Base-by-base conservation (phyloP, 2,888 invertebrate genomes). In the Plagodis dolabraria region DNA sequence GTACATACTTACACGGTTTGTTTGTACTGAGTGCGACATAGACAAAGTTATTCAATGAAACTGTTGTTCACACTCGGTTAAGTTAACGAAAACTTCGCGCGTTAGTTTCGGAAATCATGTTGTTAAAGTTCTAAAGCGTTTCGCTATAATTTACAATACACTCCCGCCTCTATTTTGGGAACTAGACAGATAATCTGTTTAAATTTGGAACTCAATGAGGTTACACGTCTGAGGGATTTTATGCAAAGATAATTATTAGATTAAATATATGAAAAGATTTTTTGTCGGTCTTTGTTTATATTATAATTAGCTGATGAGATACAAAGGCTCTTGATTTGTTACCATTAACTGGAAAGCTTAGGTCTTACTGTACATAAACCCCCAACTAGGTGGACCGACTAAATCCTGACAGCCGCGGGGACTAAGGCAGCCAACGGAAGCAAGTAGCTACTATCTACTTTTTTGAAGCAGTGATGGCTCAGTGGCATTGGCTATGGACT, bases 1-100 rank as follows among this genome's bases (percentile, higher is more conserved):
- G 22, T 48, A 51, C 45, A 47, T 46, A 63, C 38, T 49, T 38
- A 47, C 42, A 57, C 44, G 48, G 47, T 53, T 49, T 22, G 22
- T 22, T 45, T 38, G 47, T 44, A 51, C 22, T 38, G 48, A 53
- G 52, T 38, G 53, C 47, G 53, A 57, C 46, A 56, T 48, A 48
- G 60, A 47, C 60, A 46, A 67, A 67, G 61, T 65, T 67, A 59
- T 63, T 60, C 65, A 62, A 63, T 69, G 67, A 67, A 65, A 69
- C 67, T 67, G 67, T 65, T 67, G 65, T 69, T 69, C 63, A 65
- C 67, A 69, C 63, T 67, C 60, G 69, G 69, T 67, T 67, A 64
- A 63, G 65, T 67, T 65, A 63, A 59, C 58, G 67, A 64, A 65
- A 69, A 69, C 67, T 69, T 69, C 57, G 10, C 42, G 58, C 63